phyloP scores from a whole-genome alignment of 2,113 vertebrate species.

The Salvelinus alpinus region DNA sequence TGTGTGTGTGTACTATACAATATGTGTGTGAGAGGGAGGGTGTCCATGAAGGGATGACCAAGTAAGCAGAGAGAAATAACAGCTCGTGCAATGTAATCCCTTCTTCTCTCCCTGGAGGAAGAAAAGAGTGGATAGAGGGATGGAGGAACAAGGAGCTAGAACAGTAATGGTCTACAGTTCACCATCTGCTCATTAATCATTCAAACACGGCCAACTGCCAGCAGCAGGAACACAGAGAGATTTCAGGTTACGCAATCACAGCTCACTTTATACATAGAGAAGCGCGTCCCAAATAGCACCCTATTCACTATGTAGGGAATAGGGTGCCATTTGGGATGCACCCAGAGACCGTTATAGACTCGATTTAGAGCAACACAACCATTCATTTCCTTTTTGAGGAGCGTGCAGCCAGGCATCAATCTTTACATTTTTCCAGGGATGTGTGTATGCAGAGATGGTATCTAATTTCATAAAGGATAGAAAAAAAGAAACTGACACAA shows the following conservation, averaged over 20 bases:
- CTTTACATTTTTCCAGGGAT: slow-evolving; percentile 27
- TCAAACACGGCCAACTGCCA: slow-evolving; percentile 72
- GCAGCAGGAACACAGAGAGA: slow-evolving; percentile 65
- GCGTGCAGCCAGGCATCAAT: slow-evolving; percentile 14
- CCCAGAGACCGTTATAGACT: slow-evolving; percentile 50
- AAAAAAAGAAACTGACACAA: not conserved
- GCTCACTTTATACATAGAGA: slow-evolving; percentile 77
- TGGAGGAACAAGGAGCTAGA: slow-evolving; percentile 38
- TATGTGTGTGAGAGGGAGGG: not conserved
- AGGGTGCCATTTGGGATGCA: too few species aligned
- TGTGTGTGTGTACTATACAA: not conserved
- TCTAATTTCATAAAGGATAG: slow-evolving; percentile 28
- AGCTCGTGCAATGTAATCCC: slow-evolving; percentile 38
- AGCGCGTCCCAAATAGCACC: too few species aligned
- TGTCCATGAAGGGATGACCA: slow-evolving; percentile 14
- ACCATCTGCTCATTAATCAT: slow-evolving; percentile 79
- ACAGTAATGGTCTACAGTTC: slow-evolving; percentile 72
- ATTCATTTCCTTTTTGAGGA: slow-evolving; percentile 27
- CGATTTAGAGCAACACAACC: slow-evolving; percentile 52
- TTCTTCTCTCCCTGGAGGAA: slow-evolving; percentile 32
- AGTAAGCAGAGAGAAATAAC: slow-evolving; percentile 38
- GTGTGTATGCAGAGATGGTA: slow-evolving; percentile 25
- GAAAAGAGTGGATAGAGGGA: slow-evolving; percentile 21
- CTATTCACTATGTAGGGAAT: too few species aligned
- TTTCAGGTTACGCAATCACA: slow-evolving; percentile 74